phyloP scores from a whole-genome alignment of 2,888 invertebrate genomes.

The Tipula vernalis region DNA sequence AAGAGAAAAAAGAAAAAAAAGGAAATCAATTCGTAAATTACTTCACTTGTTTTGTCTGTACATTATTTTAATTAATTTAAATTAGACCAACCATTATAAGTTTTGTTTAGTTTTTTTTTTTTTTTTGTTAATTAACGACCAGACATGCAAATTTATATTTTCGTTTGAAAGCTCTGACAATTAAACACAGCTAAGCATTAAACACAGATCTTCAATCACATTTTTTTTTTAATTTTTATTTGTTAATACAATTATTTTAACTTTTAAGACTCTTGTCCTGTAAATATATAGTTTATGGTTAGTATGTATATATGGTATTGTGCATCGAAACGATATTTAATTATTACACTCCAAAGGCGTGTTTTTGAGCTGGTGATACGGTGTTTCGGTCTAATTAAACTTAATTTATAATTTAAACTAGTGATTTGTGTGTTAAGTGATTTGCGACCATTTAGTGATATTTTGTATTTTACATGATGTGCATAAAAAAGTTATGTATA shows the following conservation, averaged over 20 bases:
- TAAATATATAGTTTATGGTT: neutral
- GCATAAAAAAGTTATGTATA: neutral
- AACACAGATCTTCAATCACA: conserved; percentile 4
- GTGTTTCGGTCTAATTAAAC: neutral
- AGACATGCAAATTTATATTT: conserved; percentile 4
- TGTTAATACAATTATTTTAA: neutral
- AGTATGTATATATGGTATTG: neutral
- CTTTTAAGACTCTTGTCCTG: neutral
- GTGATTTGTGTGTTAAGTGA: neutral
- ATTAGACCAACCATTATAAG: neutral
- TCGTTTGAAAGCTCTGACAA: neutral
- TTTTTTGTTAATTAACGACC: neutral
- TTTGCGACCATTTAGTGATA: neutral
- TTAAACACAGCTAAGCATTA: conserved; percentile 4
- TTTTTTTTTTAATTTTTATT: neutral
- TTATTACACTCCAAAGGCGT: neutral
- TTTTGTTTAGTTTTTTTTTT: neutral
- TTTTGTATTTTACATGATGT: neutral
- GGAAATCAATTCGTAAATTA: conserved; percentile 4
- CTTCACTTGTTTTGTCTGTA: neutral
- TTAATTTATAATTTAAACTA: neutral
- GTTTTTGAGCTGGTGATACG: neutral
- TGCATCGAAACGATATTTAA: neutral
- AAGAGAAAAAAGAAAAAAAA: neutral
- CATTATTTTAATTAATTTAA: neutral